phyloP scores from a whole-genome alignment of 2,113 vertebrate species.

The Vulpes vulpes region DNA sequence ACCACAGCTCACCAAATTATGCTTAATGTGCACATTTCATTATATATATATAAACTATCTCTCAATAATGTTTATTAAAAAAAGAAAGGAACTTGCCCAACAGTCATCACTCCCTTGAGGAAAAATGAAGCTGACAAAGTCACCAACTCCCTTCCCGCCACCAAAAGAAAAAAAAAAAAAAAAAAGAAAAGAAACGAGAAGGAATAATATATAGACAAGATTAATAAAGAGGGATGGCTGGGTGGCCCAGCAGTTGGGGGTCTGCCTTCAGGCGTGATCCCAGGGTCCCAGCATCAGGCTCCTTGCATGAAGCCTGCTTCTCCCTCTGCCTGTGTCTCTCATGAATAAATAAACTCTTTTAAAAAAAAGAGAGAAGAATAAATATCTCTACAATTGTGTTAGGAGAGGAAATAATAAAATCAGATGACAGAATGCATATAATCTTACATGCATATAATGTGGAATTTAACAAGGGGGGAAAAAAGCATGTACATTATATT shows the following conservation, averaged over 20 bases:
- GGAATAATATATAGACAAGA: neutral
- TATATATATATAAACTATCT: neutral
- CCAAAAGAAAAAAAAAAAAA: neutral
- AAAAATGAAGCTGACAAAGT: conserved; percentile 8
- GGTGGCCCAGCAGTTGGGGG: no score
- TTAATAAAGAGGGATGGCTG: neutral
- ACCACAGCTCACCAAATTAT: neutral
- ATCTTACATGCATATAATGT: neutral
- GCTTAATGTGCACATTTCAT: neutral
- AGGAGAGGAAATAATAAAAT: neutral
- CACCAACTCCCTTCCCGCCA: neutral
- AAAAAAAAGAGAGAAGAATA: neutral
- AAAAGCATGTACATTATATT: neutral
- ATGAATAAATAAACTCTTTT: no score
- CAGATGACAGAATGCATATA: neutral
- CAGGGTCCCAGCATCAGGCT: no score
- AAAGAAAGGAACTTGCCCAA: neutral
- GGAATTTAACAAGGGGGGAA: neutral
- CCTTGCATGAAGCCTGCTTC: no score
- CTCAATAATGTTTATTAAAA: neutral
- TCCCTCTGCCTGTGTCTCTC: no score
- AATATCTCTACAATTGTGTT: neutral
- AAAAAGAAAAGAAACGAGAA: neutral
- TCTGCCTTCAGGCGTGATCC: no score
- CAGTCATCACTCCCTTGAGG: neutral